Conservation (phyloP, 2,888 invertebrate genomes). For the Mermis nigrescens region DNA sequence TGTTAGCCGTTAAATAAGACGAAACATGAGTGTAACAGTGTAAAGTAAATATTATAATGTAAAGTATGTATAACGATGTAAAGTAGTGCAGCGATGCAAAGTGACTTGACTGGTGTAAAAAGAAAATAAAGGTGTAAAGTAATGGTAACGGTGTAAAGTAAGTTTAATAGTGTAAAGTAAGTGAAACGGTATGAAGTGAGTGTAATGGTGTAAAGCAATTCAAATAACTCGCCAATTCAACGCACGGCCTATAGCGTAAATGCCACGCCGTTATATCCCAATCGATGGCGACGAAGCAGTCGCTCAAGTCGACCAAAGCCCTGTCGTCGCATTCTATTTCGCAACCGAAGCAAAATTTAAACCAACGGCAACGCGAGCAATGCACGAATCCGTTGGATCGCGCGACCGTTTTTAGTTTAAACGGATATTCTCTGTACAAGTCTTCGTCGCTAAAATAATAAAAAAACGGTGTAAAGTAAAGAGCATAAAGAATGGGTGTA, state of each 20-base stretch:
- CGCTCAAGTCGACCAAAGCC: conserved; percentile 21
- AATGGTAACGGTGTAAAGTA: too few relatives aligned
- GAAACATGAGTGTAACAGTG: too few relatives aligned
- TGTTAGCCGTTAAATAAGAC: too few relatives aligned
- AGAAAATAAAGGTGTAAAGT: too few relatives aligned
- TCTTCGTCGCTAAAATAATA: conserved; percentile 58
- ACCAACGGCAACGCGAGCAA: conserved; percentile 45
- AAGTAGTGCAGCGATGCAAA: too few relatives aligned
- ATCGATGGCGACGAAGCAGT: conserved; percentile 56
- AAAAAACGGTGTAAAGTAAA: background rate
- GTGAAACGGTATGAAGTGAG: too few relatives aligned
- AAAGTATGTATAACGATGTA: too few relatives aligned
- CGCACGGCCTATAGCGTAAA: conserved; percentile 59
- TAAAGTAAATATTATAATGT: too few relatives aligned
- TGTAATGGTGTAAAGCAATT: too few relatives aligned
- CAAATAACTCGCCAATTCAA: conserved; percentile 49
- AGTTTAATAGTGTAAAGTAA: too few relatives aligned
- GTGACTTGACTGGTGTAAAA: too few relatives aligned
- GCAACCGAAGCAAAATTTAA: conserved; percentile 66
- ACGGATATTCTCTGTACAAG: conserved; percentile 73
- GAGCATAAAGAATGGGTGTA: too few relatives aligned
- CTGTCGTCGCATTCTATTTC: conserved; percentile 48
- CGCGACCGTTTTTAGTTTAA: conserved; percentile 59
- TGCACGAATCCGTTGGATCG: conserved; percentile 41
- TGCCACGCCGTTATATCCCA: conserved; percentile 87